Conservation (phyloP, 2,113 vertebrate species). For the Brachypodius melanocephalos region DNA sequence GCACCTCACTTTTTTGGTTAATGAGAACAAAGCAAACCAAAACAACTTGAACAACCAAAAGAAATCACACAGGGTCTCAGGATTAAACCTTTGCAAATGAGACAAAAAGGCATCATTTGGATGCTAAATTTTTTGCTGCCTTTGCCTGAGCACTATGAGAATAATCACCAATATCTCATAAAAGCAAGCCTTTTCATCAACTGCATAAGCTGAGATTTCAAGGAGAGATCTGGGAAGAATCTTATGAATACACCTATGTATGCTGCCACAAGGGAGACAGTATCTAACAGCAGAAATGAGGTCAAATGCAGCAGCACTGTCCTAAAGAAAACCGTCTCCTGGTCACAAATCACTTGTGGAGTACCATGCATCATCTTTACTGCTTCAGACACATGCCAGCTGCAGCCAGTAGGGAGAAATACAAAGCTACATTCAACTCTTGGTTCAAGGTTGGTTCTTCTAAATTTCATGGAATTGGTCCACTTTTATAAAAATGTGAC, state of each 20-base stretch:
- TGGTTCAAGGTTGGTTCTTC: neutral
- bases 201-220: neutral
- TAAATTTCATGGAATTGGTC: neutral
- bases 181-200: neutral
- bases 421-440: neutral
- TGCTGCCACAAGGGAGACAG: neutral
- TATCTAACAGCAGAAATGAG: slow-evolving; percentile 30
- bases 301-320: neutral
- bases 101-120: neutral
- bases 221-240: neutral
- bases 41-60: neutral
- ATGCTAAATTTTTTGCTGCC: neutral
- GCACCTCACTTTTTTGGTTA: neutral
- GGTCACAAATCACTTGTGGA: slow-evolving; percentile 37
- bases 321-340: slow-evolving; percentile 42
- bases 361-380: slow-evolving; percentile 12
- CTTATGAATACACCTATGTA: neutral
- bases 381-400: slow-evolving; percentile 9
- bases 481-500: neutral
- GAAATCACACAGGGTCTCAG: neutral
- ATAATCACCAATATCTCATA: neutral
- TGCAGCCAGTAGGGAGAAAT: slow-evolving; percentile 22
- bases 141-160: neutral
- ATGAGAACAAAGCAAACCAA: neutral
- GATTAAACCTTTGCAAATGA: neutral